A percentile compares a stretch with the other conserved stretches of the same genome.
phyloP scores from a whole-genome alignment of 1,140 invertebrate genomes.

The Potamilus streckersoni region DNA sequence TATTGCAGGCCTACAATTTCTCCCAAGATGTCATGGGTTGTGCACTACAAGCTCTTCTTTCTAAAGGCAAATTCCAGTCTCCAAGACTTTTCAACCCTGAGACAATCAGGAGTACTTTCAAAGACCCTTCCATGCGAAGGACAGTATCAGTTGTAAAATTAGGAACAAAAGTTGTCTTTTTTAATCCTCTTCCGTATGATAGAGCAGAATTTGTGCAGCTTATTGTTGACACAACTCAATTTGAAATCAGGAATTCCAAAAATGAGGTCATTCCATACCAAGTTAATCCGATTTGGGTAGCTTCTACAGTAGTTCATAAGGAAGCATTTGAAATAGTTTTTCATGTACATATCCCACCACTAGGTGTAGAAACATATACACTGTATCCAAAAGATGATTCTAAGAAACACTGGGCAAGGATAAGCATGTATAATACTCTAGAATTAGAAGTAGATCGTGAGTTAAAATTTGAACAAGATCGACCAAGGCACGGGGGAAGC shows the following conservation, averaged over 20 bases:
- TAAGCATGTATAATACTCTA: constrained; percentile 48
- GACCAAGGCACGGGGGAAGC: constrained; percentile 32
- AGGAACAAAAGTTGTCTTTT: constrained; percentile 47
- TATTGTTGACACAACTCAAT: constrained; percentile 37
- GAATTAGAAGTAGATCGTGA: constrained; percentile 43
- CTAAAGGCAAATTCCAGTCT: constrained; percentile 36
- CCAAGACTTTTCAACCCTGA: constrained; percentile 47
- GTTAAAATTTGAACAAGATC: constrained; percentile 41
- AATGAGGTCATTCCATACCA: constrained; percentile 49
- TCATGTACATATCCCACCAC: constrained; percentile 46
- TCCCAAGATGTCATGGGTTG: constrained; percentile 49
- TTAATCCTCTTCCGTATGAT: constrained; percentile 53
- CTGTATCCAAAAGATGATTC: constrained; percentile 32
- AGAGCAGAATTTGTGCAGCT: constrained; percentile 49
- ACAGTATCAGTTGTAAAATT: constrained; percentile 32
- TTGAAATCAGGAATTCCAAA: constrained; percentile 38
- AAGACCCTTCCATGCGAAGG: constrained; percentile 32
- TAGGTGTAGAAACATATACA: constrained; percentile 43
- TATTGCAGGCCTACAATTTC: constrained; percentile 57
- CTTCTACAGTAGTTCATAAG: constrained; percentile 34
- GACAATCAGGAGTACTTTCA: constrained; percentile 25
- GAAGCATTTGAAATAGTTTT: constrained; percentile 54
- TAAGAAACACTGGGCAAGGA: constrained; percentile 29
- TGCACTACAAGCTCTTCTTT: constrained; percentile 47
- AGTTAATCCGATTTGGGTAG: constrained; percentile 54